Base-by-base conservation (phyloP, 1,140 invertebrate genomes). In the Heterodera carotae region DNA sequence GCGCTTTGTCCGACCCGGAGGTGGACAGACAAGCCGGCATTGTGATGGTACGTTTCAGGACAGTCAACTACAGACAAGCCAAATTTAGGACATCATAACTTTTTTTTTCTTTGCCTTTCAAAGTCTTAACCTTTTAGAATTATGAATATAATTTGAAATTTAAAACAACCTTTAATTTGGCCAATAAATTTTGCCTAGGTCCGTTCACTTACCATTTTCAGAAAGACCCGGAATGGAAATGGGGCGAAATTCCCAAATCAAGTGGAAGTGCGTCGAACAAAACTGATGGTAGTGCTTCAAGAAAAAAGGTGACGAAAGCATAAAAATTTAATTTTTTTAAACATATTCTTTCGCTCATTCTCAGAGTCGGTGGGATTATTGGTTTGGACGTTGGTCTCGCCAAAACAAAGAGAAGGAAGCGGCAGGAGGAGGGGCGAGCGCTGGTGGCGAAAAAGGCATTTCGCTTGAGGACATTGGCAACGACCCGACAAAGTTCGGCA, bases 181-280 rank as follows among this genome's bases (percentile, higher is more conserved):
- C n/a, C n/a, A n/a, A n/a, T n/a, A n/a, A n/a, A n/a, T n/a, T n/a
- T n/a, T n/a, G n/a, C n/a, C n/a, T n/a, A n/a, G n/a, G n/a, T n/a
- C n/a, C n/a, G n/a, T n/a, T n/a, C n/a, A n/a, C n/a, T n/a, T n/a
- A n/a, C n/a, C n/a, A n/a, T 43, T 43, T 79, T 76, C 60, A 83
- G 70, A 36, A 83, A 56, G 76, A 83, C 36, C 76, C 85, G 12
- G 84, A 93, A 75, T 99, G 97, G 97, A 92, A 93, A 81, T 99
- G 97, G 97, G 97, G 97, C 34, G 94, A 98, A 88, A 89, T 98
- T 66, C 97, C 96, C 0, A 84, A 87, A 77, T 84, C 85, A 25
- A 86, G 79, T n/a, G 82, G 80, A 56, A 82, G n/a, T 34, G 62
- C 22, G 31, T 36, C 39, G 33, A 70, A 43, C 34, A 77, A 77